These are phyloP conservation scores for Agrotis ipsilon DNA, from an alignment of 2,888 invertebrate species.

Conservation along the genomic window DNA sequence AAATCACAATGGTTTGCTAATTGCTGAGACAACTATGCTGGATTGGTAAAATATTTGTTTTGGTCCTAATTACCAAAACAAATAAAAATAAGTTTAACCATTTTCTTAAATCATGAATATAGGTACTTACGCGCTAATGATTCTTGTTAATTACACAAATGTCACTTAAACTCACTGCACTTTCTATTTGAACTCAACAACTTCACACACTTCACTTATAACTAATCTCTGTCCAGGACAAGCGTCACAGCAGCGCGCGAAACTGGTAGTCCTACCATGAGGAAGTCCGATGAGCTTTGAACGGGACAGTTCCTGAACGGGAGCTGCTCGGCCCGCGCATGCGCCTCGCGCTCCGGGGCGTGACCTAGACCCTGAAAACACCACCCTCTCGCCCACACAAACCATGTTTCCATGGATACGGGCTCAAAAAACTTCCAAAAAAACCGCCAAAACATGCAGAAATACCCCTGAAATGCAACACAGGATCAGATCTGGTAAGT, in stretches of 20 bases:
- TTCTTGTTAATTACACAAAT: constrained; percentile 23
- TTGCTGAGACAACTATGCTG: neutral
- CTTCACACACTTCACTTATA: constrained; percentile 49
- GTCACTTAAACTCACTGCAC: constrained; percentile 37
- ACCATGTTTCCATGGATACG: constrained; percentile 82
- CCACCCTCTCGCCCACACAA: constrained; percentile 87
- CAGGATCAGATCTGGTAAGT: neutral
- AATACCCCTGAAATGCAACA: constrained; percentile 9
- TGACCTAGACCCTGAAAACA: constrained; percentile 91
- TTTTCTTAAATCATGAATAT: neutral
- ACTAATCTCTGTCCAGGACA: constrained; percentile 20
- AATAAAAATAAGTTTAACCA: neutral
- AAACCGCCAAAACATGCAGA: constrained; percentile 45
- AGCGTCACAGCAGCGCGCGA: constrained; percentile 42
- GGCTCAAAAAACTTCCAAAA: constrained; percentile 70
- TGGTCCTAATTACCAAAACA: neutral
- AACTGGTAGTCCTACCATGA: constrained; percentile 68
- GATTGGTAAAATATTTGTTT: neutral
- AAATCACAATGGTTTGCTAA: neutral
- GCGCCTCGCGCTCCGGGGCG: constrained; percentile 85
- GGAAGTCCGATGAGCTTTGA: constrained; percentile 81
- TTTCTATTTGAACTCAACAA: constrained; percentile 15
- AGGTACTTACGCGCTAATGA: constrained; percentile 32
- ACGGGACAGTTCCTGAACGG: constrained; percentile 74
- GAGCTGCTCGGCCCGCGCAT: constrained; percentile 79